A percentile compares a stretch with the other conserved stretches of the same genome.
Evolutionary conservation across 2,888 invertebrate genomes (phyloP).

Genomic region (Aleiodes alternator): DNA sequence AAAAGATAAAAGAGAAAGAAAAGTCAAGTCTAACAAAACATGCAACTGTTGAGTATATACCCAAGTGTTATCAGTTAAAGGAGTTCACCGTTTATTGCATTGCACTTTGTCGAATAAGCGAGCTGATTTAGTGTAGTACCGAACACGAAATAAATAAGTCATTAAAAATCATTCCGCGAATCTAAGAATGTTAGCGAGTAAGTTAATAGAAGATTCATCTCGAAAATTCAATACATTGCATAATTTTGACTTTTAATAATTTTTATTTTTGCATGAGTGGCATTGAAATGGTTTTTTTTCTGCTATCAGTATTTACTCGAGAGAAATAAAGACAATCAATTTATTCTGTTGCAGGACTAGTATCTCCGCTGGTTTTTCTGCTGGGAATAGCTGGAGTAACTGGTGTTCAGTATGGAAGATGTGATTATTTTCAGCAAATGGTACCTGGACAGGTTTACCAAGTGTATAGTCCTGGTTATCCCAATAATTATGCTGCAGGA

Average conservation of each 20-base stretch:
- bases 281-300: background rate
- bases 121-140: conserved; percentile 55
- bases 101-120: conserved; percentile 55
- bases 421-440: conserved; percentile 75
- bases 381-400: conserved; percentile 66
- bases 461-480: conserved; percentile 77
- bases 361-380: conserved; percentile 61
- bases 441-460: conserved; percentile 72
- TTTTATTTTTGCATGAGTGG: background rate
- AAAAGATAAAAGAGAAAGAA: conserved; percentile 35
- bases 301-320: background rate
- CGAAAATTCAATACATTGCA: too few relatives aligned
- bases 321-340: background rate
- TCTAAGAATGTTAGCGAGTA: conserved; percentile 29
- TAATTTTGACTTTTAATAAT: too few relatives aligned
- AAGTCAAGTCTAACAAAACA: conserved; percentile 1
- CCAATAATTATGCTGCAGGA: conserved; percentile 72
- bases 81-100: conserved; percentile 54
- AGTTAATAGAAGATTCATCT: conserved; percentile 5
- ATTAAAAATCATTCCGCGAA: conserved; percentile 23
- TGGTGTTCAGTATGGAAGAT: conserved; percentile 66
- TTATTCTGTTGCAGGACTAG: conserved; percentile 57
- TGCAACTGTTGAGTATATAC: conserved; percentile 58
- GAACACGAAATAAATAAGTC: conserved; percentile 48
- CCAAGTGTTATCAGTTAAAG: conserved; percentile 61